These are phyloP conservation scores for Macropus fuliginosus DNA, from an alignment of 2,797 vertebrate genomes.

Conservation along the genomic window DNA sequence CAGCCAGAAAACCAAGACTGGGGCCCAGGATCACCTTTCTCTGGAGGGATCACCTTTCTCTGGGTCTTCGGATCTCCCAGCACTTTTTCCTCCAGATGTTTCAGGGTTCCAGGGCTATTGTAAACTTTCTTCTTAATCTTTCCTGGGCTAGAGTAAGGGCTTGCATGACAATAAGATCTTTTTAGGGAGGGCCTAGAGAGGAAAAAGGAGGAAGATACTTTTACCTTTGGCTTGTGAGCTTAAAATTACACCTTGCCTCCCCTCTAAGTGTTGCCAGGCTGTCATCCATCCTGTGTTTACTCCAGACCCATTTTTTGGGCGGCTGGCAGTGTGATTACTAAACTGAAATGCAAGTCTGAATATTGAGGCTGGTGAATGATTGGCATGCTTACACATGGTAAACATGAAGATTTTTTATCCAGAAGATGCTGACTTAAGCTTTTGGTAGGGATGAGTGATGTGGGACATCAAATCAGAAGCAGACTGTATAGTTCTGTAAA, in stretches of 20 bases:
- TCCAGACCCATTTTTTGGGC: slow-evolving; percentile 23
- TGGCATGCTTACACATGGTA: slow-evolving; percentile 54
- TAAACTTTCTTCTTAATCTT: background rate
- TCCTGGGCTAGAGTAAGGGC: background rate
- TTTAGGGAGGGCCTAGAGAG: background rate
- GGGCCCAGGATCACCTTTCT: background rate
- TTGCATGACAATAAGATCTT: slow-evolving; percentile 23
- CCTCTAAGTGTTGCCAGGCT: slow-evolving; percentile 5
- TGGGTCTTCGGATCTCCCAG: background rate
- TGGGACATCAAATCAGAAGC: slow-evolving; percentile 66
- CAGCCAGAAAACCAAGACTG: background rate
- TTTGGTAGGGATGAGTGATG: slow-evolving; percentile 47
- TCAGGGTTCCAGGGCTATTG: background rate
- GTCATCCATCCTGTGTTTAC: slow-evolving; percentile 7
- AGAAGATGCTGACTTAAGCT: slow-evolving; percentile 59
- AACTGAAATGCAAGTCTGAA: slow-evolving; percentile 50
- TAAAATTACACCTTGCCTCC: slow-evolving; percentile 41
- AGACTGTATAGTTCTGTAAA: slow-evolving; percentile 34
- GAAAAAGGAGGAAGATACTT: background rate
- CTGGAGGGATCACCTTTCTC: background rate
- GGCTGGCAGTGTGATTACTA: slow-evolving; percentile 8
- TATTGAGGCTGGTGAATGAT: slow-evolving; percentile 41
- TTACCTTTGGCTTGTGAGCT: slow-evolving; percentile 48
- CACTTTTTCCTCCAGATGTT: slow-evolving; percentile 27
- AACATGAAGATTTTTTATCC: slow-evolving; percentile 65